Conservation (phyloP, 2,113 vertebrate species). For the Corythaeola cristata region DNA sequence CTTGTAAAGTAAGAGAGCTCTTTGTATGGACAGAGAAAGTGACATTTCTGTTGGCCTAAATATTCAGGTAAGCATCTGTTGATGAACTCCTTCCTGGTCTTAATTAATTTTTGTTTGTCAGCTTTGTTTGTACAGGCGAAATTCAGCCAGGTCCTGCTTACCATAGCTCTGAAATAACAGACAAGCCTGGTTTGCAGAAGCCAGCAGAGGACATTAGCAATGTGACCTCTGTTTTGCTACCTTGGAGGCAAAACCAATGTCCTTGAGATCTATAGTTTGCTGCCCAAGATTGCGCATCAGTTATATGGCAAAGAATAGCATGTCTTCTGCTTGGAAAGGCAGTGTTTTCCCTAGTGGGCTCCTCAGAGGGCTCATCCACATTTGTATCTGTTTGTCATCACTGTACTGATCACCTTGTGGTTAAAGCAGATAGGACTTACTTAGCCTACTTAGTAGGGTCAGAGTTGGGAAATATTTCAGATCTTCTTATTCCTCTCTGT, state of each 20-base stretch:
- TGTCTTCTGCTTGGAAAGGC: neutral
- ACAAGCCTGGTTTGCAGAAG: neutral
- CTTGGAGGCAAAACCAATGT: rapidly evolving
- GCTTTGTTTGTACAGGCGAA: neutral
- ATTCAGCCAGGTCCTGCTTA: neutral
- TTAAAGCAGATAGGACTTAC: neutral
- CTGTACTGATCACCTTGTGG: neutral
- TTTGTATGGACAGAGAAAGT: neutral
- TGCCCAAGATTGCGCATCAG: rapidly evolving
- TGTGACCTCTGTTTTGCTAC: neutral
- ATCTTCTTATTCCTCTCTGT: neutral
- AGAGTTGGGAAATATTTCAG: neutral
- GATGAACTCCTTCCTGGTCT: neutral
- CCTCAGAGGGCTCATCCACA: neutral
- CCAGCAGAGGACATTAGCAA: neutral
- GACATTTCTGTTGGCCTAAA: rapidly evolving
- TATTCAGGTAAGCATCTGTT: neutral
- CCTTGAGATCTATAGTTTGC: rapidly evolving
- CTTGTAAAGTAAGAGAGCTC: neutral
- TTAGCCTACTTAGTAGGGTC: neutral
- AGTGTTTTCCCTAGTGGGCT: neutral
- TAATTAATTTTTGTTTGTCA: neutral
- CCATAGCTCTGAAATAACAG: neutral
- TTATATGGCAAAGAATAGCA: neutral
- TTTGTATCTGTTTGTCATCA: neutral